Evolutionary conservation across 2,888 invertebrate species (phyloP).

Genomic region (Oligia latruncula): DNA sequence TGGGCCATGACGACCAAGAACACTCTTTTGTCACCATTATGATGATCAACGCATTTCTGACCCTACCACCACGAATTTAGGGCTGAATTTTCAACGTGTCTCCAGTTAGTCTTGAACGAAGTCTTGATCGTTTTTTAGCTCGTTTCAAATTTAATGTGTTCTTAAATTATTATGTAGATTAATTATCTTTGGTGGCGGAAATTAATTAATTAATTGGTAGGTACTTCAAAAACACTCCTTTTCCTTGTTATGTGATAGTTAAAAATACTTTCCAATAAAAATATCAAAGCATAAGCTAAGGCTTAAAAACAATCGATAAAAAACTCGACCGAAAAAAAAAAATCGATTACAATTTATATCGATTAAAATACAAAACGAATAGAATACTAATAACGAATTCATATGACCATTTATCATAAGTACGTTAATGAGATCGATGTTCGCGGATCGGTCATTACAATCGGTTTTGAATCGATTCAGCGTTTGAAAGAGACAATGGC

Average conservation of each 20-base stretch:
- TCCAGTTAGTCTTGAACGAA: slow-evolving; percentile 27
- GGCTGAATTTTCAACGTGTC: slow-evolving; percentile 43
- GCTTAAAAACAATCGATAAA: slow-evolving; percentile 19
- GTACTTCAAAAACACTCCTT: slow-evolving; percentile 30
- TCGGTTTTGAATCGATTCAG: slow-evolving; percentile 76
- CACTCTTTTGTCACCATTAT: slow-evolving; percentile 75
- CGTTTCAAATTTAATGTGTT: slow-evolving; percentile 56
- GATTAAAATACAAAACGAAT: slow-evolving; percentile 65
- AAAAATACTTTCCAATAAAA: slow-evolving; percentile 31
- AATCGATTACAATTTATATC: slow-evolving; percentile 49
- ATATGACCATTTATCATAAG: slow-evolving; percentile 68
- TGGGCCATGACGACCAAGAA: slow-evolving; percentile 84
- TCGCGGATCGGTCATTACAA: slow-evolving; percentile 81
- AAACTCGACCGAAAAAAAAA: slow-evolving; percentile 26
- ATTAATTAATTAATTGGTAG: slow-evolving; percentile 48
- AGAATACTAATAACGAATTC: slow-evolving; percentile 65
- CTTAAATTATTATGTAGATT: slow-evolving; percentile 51
- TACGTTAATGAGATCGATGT: slow-evolving; percentile 69
- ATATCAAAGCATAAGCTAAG: slow-evolving; percentile 21
- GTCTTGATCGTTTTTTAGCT: slow-evolving; percentile 44
- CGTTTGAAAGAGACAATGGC: slow-evolving; percentile 82
- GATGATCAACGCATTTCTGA: slow-evolving; percentile 57
- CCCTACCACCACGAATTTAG: slow-evolving; percentile 45
- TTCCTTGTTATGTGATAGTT: slow-evolving; percentile 39
- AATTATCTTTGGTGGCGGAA: slow-evolving; percentile 34